Evolutionary conservation across 2,888 invertebrate genomes (phyloP), one percentile per base, ranked within the genome.

Genomic region (Metalampra italica): DNA sequence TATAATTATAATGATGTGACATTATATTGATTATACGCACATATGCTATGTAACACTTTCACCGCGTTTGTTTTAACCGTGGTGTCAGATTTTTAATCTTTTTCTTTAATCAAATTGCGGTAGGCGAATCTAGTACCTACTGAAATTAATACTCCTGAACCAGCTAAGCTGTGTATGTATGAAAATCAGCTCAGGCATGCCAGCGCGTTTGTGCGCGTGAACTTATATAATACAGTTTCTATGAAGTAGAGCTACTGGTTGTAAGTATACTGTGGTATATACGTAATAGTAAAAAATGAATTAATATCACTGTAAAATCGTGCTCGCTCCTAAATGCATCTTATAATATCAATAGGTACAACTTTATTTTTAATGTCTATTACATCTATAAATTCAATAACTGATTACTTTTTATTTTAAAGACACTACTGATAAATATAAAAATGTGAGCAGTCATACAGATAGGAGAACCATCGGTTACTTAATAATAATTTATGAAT

Each of bases 301-400:
- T 49, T 51, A 11, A 11, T 65, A 73, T 75, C 80, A 77, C 75
- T 76, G 66, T 73, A 77, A 77, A 71, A 80, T 76, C 70, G 88
- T 87, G 87, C 87, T 69, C 72, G 71, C 78, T 68, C 71, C 80
- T 82, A 77, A 46, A 69, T 75, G 76, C 77, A 72, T 71, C 71
- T 70, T 77, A 74, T 61, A 60, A 46, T 59, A 62, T 68, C 66
- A 71, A 71, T 78, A n/a, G n/a, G n/a, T n/a, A 81, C 74, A 77
- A 74, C 71, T 74, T 71, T 58, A 22, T 5, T 45, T 41, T 41
- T 44, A 41, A 43, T 50, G 58, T 71, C 81, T 84, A 85, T 78
- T 81, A 80, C 85, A 84, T 64, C 82, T 87, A 86, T 82, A 82
- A 86, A 85, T 84, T 84, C 78, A 84, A 83, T 87, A 88, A 88